phyloP scores from a whole-genome alignment of 1,140 invertebrate genomes.

The Sogatella furcifera region DNA sequence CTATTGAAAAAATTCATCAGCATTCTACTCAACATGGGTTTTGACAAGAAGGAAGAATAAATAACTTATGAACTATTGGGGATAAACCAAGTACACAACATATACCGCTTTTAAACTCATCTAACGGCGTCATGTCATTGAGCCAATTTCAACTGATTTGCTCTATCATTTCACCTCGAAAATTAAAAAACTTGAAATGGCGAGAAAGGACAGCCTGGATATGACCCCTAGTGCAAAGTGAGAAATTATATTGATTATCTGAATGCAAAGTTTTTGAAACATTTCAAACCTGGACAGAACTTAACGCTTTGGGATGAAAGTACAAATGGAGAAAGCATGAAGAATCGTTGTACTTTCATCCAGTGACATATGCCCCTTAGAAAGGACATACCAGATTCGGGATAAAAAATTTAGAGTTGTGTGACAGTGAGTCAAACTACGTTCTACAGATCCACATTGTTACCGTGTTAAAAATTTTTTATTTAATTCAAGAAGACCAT shows the following conservation, averaged over 20 bases:
- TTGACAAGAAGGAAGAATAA: neutral
- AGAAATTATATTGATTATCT: neutral
- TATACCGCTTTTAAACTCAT: neutral
- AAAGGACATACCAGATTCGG: constrained; percentile 14
- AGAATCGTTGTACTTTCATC: constrained; percentile 1
- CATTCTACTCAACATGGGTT: neutral
- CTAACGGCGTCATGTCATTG: neutral
- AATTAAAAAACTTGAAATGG: neutral
- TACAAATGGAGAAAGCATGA: constrained; percentile 10
- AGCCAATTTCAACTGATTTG: neutral
- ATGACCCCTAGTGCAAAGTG: neutral
- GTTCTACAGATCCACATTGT: neutral
- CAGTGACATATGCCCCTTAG: constrained; percentile 16
- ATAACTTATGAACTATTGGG: neutral
- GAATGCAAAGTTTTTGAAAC: neutral
- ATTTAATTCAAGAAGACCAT: neutral
- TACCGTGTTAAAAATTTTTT: neutral
- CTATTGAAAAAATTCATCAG: neutral
- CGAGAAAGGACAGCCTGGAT: neutral
- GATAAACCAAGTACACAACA: neutral
- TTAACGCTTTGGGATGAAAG: constrained; percentile 12
- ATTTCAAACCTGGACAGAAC: neutral
- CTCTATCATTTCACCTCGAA: neutral
- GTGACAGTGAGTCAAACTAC: constrained; percentile 2
- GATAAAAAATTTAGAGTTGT: constrained; percentile 14